These are phyloP conservation scores for Triplophysa tibetana DNA, from an alignment of 2,113 vertebrate genomes.

Conservation along the genomic window DNA sequence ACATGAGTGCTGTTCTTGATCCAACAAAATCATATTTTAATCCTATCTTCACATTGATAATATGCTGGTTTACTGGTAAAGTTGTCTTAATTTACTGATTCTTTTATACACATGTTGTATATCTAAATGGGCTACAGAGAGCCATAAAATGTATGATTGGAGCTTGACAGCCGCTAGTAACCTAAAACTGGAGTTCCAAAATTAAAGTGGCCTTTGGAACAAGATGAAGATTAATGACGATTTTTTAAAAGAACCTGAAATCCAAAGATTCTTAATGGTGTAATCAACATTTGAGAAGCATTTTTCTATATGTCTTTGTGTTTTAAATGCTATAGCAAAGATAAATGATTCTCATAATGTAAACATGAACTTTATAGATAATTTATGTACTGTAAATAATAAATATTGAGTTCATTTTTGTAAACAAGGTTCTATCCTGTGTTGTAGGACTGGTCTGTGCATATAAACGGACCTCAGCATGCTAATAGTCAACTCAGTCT, in stretches of 20 bases:
- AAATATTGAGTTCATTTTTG: slow-evolving; percentile 1
- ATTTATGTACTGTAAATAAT: neutral
- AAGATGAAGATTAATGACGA: too few relatives aligned
- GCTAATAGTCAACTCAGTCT: slow-evolving; percentile 66
- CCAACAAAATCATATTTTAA: too few relatives aligned
- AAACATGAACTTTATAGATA: neutral
- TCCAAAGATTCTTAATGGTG: neutral
- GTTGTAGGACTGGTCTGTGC: slow-evolving; percentile 59
- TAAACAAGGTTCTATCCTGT: neutral
- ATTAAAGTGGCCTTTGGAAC: too few relatives aligned
- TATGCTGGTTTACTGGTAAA: too few relatives aligned
- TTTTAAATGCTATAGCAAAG: neutral
- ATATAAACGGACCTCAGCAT: slow-evolving; percentile 61
- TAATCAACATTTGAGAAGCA: neutral
- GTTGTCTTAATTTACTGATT: too few relatives aligned
- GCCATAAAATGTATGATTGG: neutral
- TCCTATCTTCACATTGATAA: too few relatives aligned
- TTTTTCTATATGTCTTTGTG: too few relatives aligned
- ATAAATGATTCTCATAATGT: neutral
- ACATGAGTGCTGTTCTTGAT: too few relatives aligned
- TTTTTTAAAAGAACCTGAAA: too few relatives aligned
- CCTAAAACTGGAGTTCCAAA: neutral
- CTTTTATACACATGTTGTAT: too few relatives aligned
- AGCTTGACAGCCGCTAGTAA: neutral
- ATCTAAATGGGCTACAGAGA: too few relatives aligned